Percentiles rank a stretch among this genome's conserved stretches.
phyloP scores from a whole-genome alignment of 2,888 invertebrate genomes.

The Calameuta filiformis region DNA sequence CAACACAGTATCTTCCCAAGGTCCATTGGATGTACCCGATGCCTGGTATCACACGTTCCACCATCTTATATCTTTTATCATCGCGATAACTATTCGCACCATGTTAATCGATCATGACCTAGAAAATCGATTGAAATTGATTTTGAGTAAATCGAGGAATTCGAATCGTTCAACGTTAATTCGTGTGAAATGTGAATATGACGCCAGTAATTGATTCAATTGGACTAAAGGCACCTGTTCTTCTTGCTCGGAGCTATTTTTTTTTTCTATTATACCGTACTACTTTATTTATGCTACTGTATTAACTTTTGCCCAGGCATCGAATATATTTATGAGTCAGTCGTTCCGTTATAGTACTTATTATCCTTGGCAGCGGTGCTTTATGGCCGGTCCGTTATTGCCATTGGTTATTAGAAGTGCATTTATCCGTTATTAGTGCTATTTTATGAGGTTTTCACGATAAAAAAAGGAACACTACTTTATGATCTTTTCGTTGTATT shows the following conservation, averaged over 20 bases:
- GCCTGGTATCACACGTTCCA: background rate
- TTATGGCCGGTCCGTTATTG: constrained; percentile 23
- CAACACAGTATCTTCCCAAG: background rate
- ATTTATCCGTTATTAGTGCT: constrained; percentile 23
- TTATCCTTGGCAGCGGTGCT: constrained; percentile 23
- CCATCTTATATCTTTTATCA: background rate
- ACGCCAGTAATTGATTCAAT: background rate
- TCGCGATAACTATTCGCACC: background rate
- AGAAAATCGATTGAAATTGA: too few species aligned
- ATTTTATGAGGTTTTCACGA: constrained; percentile 18
- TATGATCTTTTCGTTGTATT: background rate
- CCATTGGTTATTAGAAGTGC: constrained; percentile 28
- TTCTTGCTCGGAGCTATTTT: background rate
- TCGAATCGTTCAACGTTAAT: background rate
- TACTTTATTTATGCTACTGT: background rate
- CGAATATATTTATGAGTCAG: constrained; percentile 31
- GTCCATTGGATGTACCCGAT: background rate
- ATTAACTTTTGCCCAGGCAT: background rate
- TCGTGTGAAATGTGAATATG: background rate
- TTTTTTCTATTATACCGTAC: background rate
- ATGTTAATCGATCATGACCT: background rate
- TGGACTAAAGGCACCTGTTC: background rate
- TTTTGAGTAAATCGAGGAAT: background rate
- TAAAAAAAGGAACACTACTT: background rate
- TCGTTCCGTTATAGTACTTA: constrained; percentile 28